Conservation (phyloP, 1,140 invertebrate species). For the Bombus pyrosoma region DNA sequence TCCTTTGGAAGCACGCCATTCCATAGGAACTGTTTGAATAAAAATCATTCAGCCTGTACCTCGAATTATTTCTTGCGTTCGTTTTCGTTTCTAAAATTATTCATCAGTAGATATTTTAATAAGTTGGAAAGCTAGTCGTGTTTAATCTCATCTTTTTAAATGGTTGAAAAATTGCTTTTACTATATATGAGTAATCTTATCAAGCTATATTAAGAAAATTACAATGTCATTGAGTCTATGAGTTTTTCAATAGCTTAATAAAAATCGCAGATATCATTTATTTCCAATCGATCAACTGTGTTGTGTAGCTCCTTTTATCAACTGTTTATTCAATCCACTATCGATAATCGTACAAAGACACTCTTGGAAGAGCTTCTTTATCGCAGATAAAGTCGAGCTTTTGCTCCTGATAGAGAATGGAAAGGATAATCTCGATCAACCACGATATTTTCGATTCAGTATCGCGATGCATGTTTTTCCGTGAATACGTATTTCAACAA, state of each 20-base stretch:
- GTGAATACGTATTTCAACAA: background rate
- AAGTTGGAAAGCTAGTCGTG: background rate
- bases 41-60: background rate
- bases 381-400: constrained; percentile 46
- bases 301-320: constrained; percentile 23
- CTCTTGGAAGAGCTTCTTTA: constrained; percentile 30
- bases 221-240: background rate
- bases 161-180: too few species aligned
- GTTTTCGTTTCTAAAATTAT: too few species aligned
- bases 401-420: constrained; percentile 36
- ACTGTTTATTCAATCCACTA: constrained; percentile 38
- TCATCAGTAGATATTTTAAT: background rate
- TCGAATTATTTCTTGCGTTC: background rate
- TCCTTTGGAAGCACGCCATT: background rate
- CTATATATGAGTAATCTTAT: background rate
- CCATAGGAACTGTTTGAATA: background rate
- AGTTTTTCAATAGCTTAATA: background rate
- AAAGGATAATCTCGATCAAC: constrained; percentile 31
- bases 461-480: constrained; percentile 19
- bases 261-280: constrained; percentile 50
- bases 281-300: constrained; percentile 42
- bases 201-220: background rate
- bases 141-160: background rate
- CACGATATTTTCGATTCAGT: constrained; percentile 36
- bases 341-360: constrained; percentile 24